Evolutionary conservation across 2,888 invertebrate species (phyloP), one percentile per base, ranked within the genome.

Genomic region (Taphrorychus bicolor): DNA sequence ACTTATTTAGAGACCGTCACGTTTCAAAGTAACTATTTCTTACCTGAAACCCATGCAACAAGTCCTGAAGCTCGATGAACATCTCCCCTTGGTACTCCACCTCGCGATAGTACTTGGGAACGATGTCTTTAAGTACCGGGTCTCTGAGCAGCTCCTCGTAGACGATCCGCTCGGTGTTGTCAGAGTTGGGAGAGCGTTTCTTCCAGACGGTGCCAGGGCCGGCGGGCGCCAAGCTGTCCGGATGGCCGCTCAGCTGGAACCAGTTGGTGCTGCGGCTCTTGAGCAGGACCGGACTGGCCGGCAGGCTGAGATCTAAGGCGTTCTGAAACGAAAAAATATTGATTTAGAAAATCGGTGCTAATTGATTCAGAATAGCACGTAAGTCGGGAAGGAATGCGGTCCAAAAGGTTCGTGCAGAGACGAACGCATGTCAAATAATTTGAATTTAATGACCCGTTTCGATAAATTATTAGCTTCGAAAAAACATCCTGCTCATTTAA

Each of bases 121-220:
- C 90, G 74, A 93, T 89, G 72, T 89, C 86, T 73, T 87, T 84
- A 80, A 92, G 86, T 57, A 87, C 85, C 0, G 89, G 86, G 79
- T 96, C 95, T 71, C 88, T 86, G 72, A 89, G 89, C 70, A 97
- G 84, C 11, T 89, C 88, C 79, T 93, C 91, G 83, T 97, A 97
- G 2, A 93, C 89, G 68, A 86, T 86, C 61, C 91, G 86, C 81
- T 94, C 93, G 18, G 89, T 88, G 75, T 91, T 90, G 74, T 90
- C 90, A 42, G 87, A 83, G 66, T 89, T 88, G 4, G 85, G 84
- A 22, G 89, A 87, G 53, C 93, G 89, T 73, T 94, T 91, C 83
- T 97, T 97, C 91, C 97, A 96, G 57, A 97, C 94, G 11, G 96
- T 95, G 70, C 95, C 94, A 7, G 94, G 93, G 0, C 95, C 93